These are phyloP conservation scores for Holothuria glaberrima DNA, from an alignment of 35 echinoderm and acorn worm genomes.

Conservation along the genomic window DNA sequence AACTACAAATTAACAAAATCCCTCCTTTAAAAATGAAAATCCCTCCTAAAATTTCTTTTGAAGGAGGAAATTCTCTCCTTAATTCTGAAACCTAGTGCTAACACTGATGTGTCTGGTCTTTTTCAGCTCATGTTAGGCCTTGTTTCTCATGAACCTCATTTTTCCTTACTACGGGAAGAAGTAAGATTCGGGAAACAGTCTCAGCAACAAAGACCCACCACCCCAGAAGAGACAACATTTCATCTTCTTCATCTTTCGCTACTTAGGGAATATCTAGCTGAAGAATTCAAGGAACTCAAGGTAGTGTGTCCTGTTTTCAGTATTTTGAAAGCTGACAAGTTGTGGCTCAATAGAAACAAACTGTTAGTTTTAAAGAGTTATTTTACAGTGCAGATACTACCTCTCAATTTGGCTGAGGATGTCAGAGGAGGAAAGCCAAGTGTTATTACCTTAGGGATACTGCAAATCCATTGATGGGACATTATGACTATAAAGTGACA, in stretches of 20 bases:
- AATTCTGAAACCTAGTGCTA: too few relatives aligned
- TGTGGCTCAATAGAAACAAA: too few relatives aligned
- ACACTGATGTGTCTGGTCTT: background rate
- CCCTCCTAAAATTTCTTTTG: too few relatives aligned
- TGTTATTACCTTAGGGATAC: background rate
- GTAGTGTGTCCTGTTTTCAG: conserved; percentile 18
- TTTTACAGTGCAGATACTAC: too few relatives aligned
- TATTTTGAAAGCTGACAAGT: too few relatives aligned
- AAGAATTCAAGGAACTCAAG: conserved; percentile 77
- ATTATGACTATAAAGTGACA: too few relatives aligned
- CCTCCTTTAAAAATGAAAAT: too few relatives aligned
- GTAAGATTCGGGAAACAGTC: conserved; percentile 79
- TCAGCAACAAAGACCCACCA: conserved; percentile 73
- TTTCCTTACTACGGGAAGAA: conserved; percentile 90
- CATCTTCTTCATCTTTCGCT: conserved; percentile 92
- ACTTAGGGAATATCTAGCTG: conserved; percentile 85
- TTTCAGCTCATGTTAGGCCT: conserved; percentile 91
- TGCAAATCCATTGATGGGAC: background rate
- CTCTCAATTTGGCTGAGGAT: too few relatives aligned
- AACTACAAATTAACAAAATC: too few relatives aligned
- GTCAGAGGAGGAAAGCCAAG: too few relatives aligned
- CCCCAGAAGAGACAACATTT: conserved; percentile 92
- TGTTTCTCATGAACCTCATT: conserved; percentile 91
- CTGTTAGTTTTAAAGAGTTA: too few relatives aligned
- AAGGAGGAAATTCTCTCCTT: too few relatives aligned